phyloP scores from a whole-genome alignment of 1,140 invertebrate genomes.

The Mercenaria mercenaria region DNA sequence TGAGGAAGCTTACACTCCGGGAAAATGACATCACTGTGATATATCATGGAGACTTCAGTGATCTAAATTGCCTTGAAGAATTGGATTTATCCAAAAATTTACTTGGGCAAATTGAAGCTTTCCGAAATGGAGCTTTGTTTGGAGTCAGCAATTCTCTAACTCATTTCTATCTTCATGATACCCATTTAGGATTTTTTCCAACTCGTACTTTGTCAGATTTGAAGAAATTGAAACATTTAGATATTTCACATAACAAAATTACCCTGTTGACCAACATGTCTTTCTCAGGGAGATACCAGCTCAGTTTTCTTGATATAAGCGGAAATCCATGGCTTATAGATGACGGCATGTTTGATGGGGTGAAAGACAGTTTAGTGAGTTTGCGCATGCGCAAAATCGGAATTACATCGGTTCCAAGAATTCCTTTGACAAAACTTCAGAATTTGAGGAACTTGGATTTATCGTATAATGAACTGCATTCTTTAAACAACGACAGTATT shows the following conservation, averaged over 20 bases:
- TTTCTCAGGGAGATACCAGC: constrained; percentile 35
- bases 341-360: constrained; percentile 30
- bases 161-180: constrained; percentile 23
- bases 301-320: constrained; percentile 52
- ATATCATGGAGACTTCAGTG: constrained; percentile 54
- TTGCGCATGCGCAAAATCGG: constrained; percentile 49
- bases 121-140: constrained; percentile 54
- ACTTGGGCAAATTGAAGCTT: constrained; percentile 53
- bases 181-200: constrained; percentile 23
- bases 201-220: constrained; percentile 20
- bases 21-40: constrained; percentile 53
- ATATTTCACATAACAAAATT: constrained; percentile 50
- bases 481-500: constrained; percentile 31
- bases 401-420: constrained; percentile 21
- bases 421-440: not conserved
- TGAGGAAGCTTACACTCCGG: constrained; percentile 41
- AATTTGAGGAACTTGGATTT: constrained; percentile 15
- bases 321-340: constrained; percentile 42
- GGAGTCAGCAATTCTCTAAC: constrained; percentile 43
- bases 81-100: constrained; percentile 55
- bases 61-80: constrained; percentile 41
- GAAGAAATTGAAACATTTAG: constrained; percentile 31
- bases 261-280: constrained; percentile 19
- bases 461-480: constrained; percentile 22
- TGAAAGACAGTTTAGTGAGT: constrained; percentile 9